A percentile compares a stretch with the other conserved stretches of the same genome.
Conservation (phyloP, 2,113 vertebrate genomes). For the Ivindomyrus marchei region DNA sequence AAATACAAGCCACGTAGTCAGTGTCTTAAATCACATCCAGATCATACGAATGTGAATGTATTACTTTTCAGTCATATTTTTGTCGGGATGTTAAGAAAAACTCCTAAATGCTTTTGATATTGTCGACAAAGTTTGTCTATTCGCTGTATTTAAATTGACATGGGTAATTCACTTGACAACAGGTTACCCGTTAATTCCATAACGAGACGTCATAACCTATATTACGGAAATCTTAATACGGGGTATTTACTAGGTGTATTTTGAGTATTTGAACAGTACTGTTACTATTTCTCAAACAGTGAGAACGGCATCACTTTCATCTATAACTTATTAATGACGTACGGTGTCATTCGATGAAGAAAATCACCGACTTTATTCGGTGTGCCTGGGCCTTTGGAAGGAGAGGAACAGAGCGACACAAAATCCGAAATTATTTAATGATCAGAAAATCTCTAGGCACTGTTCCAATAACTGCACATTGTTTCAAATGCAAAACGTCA, state of each 20-base stretch:
- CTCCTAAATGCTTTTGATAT: neutral
- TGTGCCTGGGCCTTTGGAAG: neutral
- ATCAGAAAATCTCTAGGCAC: neutral
- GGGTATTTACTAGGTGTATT: neutral
- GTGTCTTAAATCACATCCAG: neutral
- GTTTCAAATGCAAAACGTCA: neutral
- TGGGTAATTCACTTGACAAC: neutral
- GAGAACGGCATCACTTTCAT: neutral
- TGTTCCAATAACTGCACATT: neutral
- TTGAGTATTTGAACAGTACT: neutral
- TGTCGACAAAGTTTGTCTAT: neutral
- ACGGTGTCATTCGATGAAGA: neutral
- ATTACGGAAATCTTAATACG: neutral
- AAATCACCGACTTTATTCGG: neutral
- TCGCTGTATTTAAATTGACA: neutral
- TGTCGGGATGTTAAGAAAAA: neutral
- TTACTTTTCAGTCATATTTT: neutral
- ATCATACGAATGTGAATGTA: neutral
- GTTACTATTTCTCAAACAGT: neutral
- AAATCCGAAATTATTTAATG: neutral
- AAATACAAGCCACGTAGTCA: neutral
- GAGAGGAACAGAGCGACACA: neutral
- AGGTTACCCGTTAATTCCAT: neutral
- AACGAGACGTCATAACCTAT: neutral
- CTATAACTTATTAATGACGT: neutral